phyloP scores from a whole-genome alignment of 2,113 vertebrate genomes.

The Anser cygnoides region DNA sequence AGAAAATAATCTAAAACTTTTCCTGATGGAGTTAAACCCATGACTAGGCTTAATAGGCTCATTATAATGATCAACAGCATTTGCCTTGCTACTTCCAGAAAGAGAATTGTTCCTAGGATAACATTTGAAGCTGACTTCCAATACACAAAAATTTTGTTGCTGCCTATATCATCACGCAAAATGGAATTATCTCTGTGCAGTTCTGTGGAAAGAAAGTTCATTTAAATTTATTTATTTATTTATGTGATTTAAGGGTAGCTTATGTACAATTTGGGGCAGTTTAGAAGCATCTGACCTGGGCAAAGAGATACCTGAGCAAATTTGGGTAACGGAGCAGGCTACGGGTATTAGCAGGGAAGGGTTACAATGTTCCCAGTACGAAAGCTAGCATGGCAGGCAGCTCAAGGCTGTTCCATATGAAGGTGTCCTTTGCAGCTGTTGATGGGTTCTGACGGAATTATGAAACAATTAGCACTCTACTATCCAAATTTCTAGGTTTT shows the following conservation, averaged over 20 bases:
- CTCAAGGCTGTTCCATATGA: background rate
- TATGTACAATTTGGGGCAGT: background rate
- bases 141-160: background rate
- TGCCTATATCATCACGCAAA: background rate
- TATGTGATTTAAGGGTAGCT: background rate
- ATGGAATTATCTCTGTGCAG: background rate
- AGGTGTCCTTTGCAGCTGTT: background rate
- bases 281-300: background rate
- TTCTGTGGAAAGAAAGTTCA: background rate
- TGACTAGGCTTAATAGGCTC: conserved; percentile 48
- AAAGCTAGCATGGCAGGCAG: background rate
- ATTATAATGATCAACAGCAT: conserved; percentile 43
- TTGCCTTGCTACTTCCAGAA: background rate
- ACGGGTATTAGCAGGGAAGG: background rate
- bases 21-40: conserved; percentile 49
- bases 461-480: background rate
- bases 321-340: background rate
- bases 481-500: background rate
- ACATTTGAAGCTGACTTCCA: background rate
- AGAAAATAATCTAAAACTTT: conserved; percentile 61
- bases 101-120: background rate
- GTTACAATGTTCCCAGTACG: accelerated
- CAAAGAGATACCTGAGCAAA: background rate
- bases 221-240: background rate
- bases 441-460: background rate